phyloP scores from a whole-genome alignment of 1,140 invertebrate species.

The Ostrea denselamellosa region DNA sequence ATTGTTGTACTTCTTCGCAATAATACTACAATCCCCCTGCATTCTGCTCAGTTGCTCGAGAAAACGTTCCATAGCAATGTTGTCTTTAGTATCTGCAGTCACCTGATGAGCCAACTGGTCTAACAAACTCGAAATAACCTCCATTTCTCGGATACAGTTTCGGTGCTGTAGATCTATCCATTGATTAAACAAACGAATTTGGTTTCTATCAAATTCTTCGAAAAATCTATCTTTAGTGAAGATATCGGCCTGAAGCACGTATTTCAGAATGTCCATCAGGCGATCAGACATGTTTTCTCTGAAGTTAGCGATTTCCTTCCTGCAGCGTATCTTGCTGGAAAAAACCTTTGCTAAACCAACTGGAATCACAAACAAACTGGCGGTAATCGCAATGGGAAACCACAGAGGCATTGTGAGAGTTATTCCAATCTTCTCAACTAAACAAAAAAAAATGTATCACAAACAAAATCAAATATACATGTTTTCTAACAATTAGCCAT shows the following conservation, averaged over 20 bases:
- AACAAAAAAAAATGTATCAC: not conserved
- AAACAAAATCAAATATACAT: no score
- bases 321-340: not conserved
- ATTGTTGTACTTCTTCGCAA: not conserved
- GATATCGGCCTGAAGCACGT: not conserved
- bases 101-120: not conserved
- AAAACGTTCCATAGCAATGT: not conserved
- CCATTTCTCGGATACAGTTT: not conserved
- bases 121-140: not conserved
- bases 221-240: not conserved
- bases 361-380: slow-evolving; percentile 6
- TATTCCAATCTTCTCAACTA: not conserved
- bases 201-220: slow-evolving; percentile 12
- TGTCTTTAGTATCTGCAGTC: not conserved
- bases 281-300: not conserved
- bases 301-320: not conserved
- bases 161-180: not conserved
- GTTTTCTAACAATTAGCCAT: no score
- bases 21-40: not conserved
- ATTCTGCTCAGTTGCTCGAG: not conserved
- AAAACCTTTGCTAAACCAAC: not conserved
- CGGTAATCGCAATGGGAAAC: not conserved
- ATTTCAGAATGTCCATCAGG: not conserved
- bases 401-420: not conserved
- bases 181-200: not conserved